Percentiles rank a stretch among this genome's conserved stretches.
Evolutionary conservation across 2,797 vertebrate genomes (phyloP).

Genomic region (Australoheros facetus): DNA sequence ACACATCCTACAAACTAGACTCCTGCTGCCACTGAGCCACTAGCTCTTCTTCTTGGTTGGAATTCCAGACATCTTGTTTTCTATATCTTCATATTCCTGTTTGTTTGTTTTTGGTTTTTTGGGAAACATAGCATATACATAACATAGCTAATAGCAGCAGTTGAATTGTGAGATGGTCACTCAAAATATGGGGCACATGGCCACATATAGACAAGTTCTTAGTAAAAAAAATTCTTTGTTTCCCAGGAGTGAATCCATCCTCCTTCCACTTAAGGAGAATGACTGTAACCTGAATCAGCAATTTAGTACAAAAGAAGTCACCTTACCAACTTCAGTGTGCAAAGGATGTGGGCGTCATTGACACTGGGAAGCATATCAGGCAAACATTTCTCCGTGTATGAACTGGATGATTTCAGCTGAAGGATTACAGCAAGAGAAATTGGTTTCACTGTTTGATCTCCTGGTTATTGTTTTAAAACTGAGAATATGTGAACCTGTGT

Average conservation of each 20-base stretch:
- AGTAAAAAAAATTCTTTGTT: not conserved
- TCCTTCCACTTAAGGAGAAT: not conserved
- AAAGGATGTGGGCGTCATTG: not conserved
- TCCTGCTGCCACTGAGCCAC: not conserved
- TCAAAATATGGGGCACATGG: not conserved
- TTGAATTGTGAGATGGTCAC: not conserved
- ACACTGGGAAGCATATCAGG: not conserved
- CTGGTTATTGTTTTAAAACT: not conserved
- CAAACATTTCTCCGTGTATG: not conserved
- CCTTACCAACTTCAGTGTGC: fast-evolving
- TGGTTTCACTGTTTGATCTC: not conserved
- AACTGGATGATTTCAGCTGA: not conserved
- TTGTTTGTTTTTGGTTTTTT: too few species aligned
- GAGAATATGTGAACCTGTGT: not conserved
- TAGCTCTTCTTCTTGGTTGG: too few species aligned
- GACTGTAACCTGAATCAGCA: not conserved
- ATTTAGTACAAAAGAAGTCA: not conserved
- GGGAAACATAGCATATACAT: too few species aligned
- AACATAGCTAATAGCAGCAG: not conserved
- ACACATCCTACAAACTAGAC: not conserved
- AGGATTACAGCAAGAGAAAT: not conserved
- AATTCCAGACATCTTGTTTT: too few species aligned
- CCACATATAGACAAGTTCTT: not conserved
- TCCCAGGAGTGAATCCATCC: not conserved
- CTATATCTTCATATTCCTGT: too few species aligned